Evolutionary conservation across 2,797 vertebrate species (phyloP).

Genomic region (Falco columbarius): DNA sequence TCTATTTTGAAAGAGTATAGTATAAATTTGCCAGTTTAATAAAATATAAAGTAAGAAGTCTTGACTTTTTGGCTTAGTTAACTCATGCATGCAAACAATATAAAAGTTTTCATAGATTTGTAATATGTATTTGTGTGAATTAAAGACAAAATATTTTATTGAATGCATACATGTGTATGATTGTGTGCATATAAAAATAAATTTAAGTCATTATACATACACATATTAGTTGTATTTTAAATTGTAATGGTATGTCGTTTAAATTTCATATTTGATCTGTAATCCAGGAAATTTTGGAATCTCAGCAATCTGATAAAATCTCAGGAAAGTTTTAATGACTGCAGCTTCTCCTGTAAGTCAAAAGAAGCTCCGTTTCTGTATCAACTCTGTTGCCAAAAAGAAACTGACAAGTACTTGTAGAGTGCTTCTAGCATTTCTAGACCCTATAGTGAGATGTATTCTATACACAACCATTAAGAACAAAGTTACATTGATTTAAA

Average conservation of each 20-base stretch:
- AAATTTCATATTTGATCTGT: neutral
- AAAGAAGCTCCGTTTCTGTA: neutral
- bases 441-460: neutral
- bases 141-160: neutral
- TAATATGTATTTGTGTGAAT: neutral
- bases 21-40: neutral
- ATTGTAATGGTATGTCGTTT: neutral
- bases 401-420: neutral
- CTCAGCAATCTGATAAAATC: neutral
- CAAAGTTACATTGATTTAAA: neutral
- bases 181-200: neutral
- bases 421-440: neutral
- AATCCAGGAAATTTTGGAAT: neutral
- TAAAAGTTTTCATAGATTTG: neutral
- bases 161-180: neutral
- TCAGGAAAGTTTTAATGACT: neutral
- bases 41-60: neutral
- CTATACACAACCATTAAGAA: neutral
- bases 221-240: neutral
- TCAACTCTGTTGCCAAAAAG: neutral
- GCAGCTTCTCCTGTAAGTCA: neutral
- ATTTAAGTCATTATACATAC: neutral
- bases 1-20: neutral
- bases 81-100: neutral
- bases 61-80: neutral